Conservation (phyloP, 2,797 vertebrate genomes). For the Aeoliscus strigatus region DNA sequence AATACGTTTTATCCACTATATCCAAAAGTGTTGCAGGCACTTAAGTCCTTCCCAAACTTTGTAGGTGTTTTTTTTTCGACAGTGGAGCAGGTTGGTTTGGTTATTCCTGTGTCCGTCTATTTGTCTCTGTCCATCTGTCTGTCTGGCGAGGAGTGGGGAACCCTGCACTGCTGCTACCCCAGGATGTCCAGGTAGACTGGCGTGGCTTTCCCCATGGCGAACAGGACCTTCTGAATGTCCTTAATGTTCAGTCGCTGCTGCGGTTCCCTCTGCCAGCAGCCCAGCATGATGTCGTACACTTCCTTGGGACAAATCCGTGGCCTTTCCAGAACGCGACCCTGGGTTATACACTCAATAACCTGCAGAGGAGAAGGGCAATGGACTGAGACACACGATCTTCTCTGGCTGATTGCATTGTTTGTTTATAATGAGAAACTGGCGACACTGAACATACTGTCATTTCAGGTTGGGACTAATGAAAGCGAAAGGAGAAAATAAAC, state of each 20-base stretch:
- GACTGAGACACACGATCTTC: slow-evolving; percentile 3
- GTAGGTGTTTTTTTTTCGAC: slow-evolving; percentile 87
- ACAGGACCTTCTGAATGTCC: slow-evolving; percentile 92
- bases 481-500: slow-evolving; percentile 54
- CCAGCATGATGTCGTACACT: slow-evolving; percentile 97
- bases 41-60: slow-evolving; percentile 92
- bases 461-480: slow-evolving; percentile 63
- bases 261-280: slow-evolving; percentile 97
- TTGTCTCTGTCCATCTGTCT: too few relatives aligned
- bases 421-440: slow-evolving; percentile 13
- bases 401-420: too few relatives aligned
- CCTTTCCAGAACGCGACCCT: slow-evolving; percentile 94
- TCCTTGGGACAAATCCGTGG: slow-evolving; percentile 95
- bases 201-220: slow-evolving; percentile 96
- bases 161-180: slow-evolving; percentile 53
- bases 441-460: slow-evolving; percentile 41
- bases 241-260: slow-evolving; percentile 98
- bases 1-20: slow-evolving; percentile 82
- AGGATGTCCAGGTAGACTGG: slow-evolving; percentile 98
- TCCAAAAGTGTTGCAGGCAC: slow-evolving; percentile 97
- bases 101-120: slow-evolving; percentile 82
- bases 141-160: too few relatives aligned
- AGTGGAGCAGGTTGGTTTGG: slow-evolving; percentile 83
- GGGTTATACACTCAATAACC: slow-evolving; percentile 99
- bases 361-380: slow-evolving; percentile 49